phyloP scores from a whole-genome alignment of 2,888 invertebrate genomes.

The Nomada fucata region DNA sequence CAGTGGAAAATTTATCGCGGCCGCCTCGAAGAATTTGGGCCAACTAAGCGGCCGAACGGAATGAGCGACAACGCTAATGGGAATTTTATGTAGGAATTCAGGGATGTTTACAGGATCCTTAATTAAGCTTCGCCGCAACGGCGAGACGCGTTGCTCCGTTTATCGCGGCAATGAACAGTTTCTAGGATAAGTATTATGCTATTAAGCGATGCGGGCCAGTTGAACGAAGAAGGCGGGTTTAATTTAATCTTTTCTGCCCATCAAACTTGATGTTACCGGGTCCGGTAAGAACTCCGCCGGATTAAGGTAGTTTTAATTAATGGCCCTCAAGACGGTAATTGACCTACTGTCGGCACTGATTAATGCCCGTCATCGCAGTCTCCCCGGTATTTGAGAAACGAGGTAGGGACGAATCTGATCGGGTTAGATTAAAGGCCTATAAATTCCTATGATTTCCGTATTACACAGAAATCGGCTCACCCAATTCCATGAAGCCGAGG shows the following conservation, averaged over 20 bases:
- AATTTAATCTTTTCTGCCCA: slow-evolving; percentile 38
- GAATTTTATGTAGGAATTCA: slow-evolving; percentile 19
- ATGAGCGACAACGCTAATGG: not conserved
- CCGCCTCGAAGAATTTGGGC: slow-evolving; percentile 12
- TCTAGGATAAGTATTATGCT: slow-evolving; percentile 1
- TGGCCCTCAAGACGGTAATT: slow-evolving; percentile 62
- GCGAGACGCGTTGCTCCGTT: not conserved
- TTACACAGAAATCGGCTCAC: slow-evolving; percentile 42
- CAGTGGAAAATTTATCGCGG: slow-evolving; percentile 15
- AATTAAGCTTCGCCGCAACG: not conserved
- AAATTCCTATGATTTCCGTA: slow-evolving; percentile 48
- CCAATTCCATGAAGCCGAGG: not conserved
- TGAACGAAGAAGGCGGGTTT: slow-evolving; percentile 21
- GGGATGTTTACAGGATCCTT: slow-evolving; percentile 10
- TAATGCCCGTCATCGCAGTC: slow-evolving; percentile 64
- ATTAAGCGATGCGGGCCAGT: slow-evolving; percentile 9
- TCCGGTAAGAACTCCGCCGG: slow-evolving; percentile 30
- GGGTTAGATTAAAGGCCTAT: slow-evolving; percentile 36
- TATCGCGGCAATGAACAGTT: slow-evolving; percentile 39
- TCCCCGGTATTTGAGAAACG: slow-evolving; percentile 49
- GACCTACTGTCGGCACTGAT: slow-evolving; percentile 67
- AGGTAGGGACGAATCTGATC: slow-evolving; percentile 48
- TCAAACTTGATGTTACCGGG: slow-evolving; percentile 34
- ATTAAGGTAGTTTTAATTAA: slow-evolving; percentile 59
- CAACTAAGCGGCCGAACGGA: not conserved